Base-by-base conservation (phyloP, 2,888 invertebrate genomes). In the Polydesmus complanatus region DNA sequence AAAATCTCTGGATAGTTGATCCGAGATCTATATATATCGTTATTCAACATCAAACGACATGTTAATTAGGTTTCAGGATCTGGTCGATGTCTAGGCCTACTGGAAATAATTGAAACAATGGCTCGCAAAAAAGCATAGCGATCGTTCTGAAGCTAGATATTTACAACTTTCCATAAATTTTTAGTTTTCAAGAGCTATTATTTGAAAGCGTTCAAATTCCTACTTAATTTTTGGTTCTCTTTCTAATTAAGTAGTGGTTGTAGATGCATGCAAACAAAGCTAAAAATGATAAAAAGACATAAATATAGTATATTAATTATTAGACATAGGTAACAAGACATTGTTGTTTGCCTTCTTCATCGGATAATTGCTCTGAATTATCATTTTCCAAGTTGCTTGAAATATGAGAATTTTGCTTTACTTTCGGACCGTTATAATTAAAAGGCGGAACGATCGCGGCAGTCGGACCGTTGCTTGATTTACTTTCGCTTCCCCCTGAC, bases 371-470 rank as follows among this genome's bases (percentile, higher is more conserved):
- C 11, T 54, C 27, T 18, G 58, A 47, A 1, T 54, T 58, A 3
- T 27, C 37, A 5, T 47, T 53, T 18, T 61, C 58, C 19, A 57
- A 61, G 3, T 58, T 54, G 8, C 61, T 64, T 8, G 64, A 62
- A 51, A 64, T 64, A 18, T 62, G 49, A 8, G 64, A 64, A 56
- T 58, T 37, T 18, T 48, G 37, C 5, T 50, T 55, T 11, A 23
- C 56, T 21, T 53, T 52, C 5, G n/a, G 26, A 27, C 56, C 47
- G 56, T 72, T 76, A 64, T 78, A 78, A 66, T 78, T 77, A 64
- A 77, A 78, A 0, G 78, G 77, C 21, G 75, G 71, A 25, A 77
- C 77, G 55, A 78, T 73, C 2, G 77, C 77, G 18, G 77, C 73
- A 3, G 72, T 37, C 11, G 62, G 63, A 1, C 50, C 27, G 18